These are phyloP conservation scores for Netelia melanura DNA, from an alignment of 2,888 invertebrate genomes.

Conservation along the genomic window DNA sequence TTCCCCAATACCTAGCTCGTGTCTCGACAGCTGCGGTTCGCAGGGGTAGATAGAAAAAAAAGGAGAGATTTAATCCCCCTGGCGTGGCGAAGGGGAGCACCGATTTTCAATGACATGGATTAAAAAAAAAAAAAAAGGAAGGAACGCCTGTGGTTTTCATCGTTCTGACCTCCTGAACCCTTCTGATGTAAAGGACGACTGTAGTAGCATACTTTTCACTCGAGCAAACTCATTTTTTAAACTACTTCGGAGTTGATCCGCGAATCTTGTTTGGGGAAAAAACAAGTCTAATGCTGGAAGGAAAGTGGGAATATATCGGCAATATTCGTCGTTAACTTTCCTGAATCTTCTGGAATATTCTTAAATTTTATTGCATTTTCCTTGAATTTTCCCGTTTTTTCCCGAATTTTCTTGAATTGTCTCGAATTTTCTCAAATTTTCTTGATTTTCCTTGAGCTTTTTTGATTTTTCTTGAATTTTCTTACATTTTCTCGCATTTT, in stretches of 20 bases:
- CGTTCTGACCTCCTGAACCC: constrained; percentile 60
- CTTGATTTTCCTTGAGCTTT: too few relatives aligned
- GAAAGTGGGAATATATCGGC: background rate
- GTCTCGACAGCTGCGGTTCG: constrained; percentile 60
- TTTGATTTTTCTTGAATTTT: too few relatives aligned
- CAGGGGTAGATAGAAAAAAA: constrained; percentile 18
- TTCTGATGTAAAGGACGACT: background rate
- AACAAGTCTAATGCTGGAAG: background rate
- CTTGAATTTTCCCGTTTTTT: too few relatives aligned
- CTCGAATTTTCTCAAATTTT: too few relatives aligned
- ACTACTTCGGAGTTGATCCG: background rate
- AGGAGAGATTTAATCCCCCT: constrained; percentile 36
- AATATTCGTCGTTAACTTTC: background rate
- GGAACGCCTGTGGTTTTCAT: constrained; percentile 45
- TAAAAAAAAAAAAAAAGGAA: constrained; percentile 32
- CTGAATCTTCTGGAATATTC: too few relatives aligned
- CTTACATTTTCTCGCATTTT: too few relatives aligned
- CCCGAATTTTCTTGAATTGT: too few relatives aligned
- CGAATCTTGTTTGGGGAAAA: background rate
- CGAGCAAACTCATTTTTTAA: background rate
- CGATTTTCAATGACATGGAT: constrained; percentile 61
- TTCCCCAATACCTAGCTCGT: constrained; percentile 35
- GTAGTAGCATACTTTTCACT: background rate
- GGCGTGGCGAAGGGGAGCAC: constrained; percentile 27
- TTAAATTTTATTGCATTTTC: too few relatives aligned